A percentile compares a stretch with the other conserved stretches of the same genome.
Evolutionary conservation across 2,888 invertebrate species (phyloP).

Genomic region (Synanthedon andrenaeformis): DNA sequence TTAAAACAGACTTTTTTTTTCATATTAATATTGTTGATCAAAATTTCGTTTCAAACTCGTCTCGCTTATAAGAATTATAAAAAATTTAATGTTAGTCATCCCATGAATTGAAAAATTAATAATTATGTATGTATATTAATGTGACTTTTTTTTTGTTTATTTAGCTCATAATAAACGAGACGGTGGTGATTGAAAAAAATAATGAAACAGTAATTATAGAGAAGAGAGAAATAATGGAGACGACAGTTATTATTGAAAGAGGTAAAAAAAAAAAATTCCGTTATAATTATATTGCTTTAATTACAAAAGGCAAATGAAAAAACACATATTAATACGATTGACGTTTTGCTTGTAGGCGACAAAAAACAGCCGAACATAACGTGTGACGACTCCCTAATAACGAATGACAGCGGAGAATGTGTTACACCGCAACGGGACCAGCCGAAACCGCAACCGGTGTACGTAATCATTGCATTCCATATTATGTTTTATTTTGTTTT

Average conservation of each 20-base stretch:
- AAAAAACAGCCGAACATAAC: conserved; percentile 22
- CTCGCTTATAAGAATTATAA: no score
- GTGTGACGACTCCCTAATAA: conserved; percentile 47
- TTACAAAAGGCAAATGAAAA: no score
- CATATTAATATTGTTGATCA: no score
- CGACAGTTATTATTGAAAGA: conserved; percentile 47
- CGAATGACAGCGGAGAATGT: conserved; percentile 30
- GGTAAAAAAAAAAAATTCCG: conserved; percentile 17
- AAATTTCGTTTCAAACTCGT: no score
- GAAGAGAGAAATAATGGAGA: conserved; percentile 31
- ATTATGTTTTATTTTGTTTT: no score
- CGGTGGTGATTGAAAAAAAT: conserved; percentile 31
- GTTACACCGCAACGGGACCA: conserved; percentile 19
- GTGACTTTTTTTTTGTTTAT: conserved; percentile 5
- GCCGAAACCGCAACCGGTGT: conserved; percentile 32
- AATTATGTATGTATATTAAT: no score
- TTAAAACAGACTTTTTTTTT: no score
- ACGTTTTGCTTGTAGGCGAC: conserved; percentile 10
- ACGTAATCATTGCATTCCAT: conserved; percentile 13
- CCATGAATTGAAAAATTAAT: no score
- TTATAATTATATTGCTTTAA: no score
- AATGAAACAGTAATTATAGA: conserved; percentile 30
- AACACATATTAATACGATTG: no score
- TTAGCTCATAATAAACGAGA: conserved; percentile 28
- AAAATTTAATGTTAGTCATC: no score